Conservation (phyloP, 2,888 invertebrate species). For the Synergus laeviventris region DNA sequence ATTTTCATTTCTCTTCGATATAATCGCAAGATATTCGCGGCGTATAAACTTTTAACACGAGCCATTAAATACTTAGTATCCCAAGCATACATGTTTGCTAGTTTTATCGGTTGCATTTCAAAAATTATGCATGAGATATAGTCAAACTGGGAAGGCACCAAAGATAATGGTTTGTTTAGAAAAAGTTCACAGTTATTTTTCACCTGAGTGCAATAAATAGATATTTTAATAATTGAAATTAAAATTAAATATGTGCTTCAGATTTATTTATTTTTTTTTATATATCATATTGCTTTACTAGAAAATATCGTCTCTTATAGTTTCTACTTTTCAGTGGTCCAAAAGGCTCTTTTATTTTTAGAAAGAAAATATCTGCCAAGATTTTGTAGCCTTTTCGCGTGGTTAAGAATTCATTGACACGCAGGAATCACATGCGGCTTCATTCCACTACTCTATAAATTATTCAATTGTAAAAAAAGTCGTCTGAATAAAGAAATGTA, state of each 20-base stretch:
- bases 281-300: too few relatives aligned
- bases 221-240: too few relatives aligned
- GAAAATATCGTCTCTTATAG: neutral
- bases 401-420: constrained; percentile 2
- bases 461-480: neutral
- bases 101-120: constrained; percentile 7
- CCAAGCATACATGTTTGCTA: constrained; percentile 12
- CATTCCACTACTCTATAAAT: neutral
- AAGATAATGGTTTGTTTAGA: neutral
- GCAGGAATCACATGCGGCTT: neutral
- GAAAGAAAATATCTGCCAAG: constrained; percentile 7
- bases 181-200: neutral
- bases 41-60: neutral
- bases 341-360: neutral
- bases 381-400: neutral
- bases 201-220: neutral
- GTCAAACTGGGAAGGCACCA: neutral
- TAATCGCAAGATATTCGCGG: constrained; percentile 28
- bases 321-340: neutral
- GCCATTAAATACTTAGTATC: constrained; percentile 16
- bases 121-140: constrained; percentile 17
- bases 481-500: neutral
- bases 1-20: constrained; percentile 33
- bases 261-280: too few relatives aligned
- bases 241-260: too few relatives aligned